phyloP scores from a whole-genome alignment of 64 coral and sea anemone genomes.

The Catalaphyllia jardinei region DNA sequence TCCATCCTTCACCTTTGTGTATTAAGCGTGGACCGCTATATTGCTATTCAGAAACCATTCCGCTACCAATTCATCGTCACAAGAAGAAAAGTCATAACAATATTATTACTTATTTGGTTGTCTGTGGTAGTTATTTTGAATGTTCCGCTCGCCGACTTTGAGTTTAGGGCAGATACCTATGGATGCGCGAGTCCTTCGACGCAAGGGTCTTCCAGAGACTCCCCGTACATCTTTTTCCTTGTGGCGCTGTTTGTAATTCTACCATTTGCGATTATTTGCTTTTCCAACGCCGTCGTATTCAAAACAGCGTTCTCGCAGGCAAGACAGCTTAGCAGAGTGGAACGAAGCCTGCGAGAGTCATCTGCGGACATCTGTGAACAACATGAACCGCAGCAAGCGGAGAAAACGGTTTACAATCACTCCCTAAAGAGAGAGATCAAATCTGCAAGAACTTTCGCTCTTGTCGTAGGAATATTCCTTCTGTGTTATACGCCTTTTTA shows the following conservation, averaged over 20 bases:
- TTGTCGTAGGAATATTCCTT: conserved; percentile 78
- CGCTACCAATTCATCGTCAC: conserved; percentile 69
- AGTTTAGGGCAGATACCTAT: conserved; percentile 73
- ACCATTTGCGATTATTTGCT: conserved; percentile 71
- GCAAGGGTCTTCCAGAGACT: neutral
- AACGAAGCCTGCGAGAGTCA: conserved; percentile 41
- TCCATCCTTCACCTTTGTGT: conserved; percentile 88
- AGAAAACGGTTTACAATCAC: neutral
- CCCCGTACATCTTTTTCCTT: conserved; percentile 70
- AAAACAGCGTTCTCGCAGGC: conserved; percentile 70
- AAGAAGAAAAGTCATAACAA: conserved; percentile 32
- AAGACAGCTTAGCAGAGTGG: conserved; percentile 45
- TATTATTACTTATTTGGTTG: conserved; percentile 66
- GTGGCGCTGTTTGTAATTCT: conserved; percentile 56
- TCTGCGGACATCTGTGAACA: neutral
- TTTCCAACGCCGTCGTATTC: conserved; percentile 75
- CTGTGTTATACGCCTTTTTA: conserved; percentile 87
- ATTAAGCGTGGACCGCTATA: conserved; percentile 86
- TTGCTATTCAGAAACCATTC: conserved; percentile 88
- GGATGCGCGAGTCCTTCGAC: conserved; percentile 57
- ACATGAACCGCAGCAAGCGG: neutral
- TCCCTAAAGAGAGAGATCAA: conserved; percentile 79
- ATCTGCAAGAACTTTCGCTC: conserved; percentile 77
- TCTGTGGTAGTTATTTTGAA: conserved; percentile 52
- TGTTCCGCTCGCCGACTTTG: conserved; percentile 63